Evolutionary conservation across 35 echinoderm and acorn worm species (phyloP), one percentile per base, ranked within the genome.

Genomic region (Apostichopus californicus): DNA sequence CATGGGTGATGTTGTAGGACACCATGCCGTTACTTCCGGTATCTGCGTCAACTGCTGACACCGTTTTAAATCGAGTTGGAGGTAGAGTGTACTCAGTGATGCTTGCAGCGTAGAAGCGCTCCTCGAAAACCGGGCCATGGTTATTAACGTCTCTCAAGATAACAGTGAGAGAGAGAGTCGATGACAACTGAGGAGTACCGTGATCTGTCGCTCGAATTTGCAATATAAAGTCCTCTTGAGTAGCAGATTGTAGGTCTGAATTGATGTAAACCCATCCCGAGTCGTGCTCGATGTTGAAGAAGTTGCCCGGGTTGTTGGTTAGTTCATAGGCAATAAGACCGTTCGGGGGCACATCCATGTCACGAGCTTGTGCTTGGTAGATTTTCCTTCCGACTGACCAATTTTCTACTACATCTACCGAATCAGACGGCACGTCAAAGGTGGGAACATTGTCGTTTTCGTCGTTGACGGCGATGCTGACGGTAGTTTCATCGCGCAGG

Each of bases 141-240:
- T 95, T 96, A 93, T 99, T 99, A 55, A 99, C 97, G 95, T 99
- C 97, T 57, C 95, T 88, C 8, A 99, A 81, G 60, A 61, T 56
- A 72, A 99, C 65, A 28, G 60, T 92, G 5, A 99, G 73, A 77
- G 92, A 84, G 18, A 95, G 91, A n/a, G 64, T 92, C n/a, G 95
- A 92, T 20, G 95, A 95, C 56, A 90, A 22, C 18, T 92, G 93
- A 34, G 97, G 97, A 23, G 95, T 99, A 13, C 97, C 97, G 80
- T 94, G 89, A 73, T 99, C 97, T 70, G 90, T 91, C n/a, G 97
- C 97, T 56, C 56, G 73, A 54, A 99, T 87, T 80, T 96, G 87
- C 55, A 99, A 71, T 28, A 52, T 11, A 79, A 93, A 96, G 14
- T 94, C 83, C 12, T 91, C 84, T 22, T 88, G 75, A 25, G 87